Evolutionary conservation across 2,888 invertebrate genomes (phyloP).

Genomic region (Pseudanteris insignis): DNA sequence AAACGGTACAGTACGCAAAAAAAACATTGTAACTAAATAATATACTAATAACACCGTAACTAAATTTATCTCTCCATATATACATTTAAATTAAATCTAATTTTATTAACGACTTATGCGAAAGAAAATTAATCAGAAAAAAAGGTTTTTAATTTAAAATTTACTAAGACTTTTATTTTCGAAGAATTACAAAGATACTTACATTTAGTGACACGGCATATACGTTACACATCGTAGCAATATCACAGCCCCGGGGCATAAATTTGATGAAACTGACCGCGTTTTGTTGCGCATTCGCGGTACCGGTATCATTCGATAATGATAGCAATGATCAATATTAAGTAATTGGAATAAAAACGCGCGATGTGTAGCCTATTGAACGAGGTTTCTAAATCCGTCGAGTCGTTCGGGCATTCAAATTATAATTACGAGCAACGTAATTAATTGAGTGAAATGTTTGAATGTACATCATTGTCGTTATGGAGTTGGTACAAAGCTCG

Average conservation of each 20-base stretch:
- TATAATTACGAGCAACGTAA: slow-evolving; percentile 59
- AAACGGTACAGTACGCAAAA: too few relatives aligned
- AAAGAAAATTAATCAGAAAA: too few relatives aligned
- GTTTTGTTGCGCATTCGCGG: too few relatives aligned
- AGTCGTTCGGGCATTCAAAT: slow-evolving; percentile 51
- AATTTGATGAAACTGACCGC: slow-evolving; percentile 8
- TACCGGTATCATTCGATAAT: slow-evolving; percentile 3
- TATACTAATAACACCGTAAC: too few relatives aligned
- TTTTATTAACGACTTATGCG: too few relatives aligned
- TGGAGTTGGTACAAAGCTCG: slow-evolving; percentile 57
- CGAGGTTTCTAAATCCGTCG: slow-evolving; percentile 46
- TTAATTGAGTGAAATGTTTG: slow-evolving; percentile 60
- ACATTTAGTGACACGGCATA: slow-evolving; percentile 3
- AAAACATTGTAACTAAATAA: too few relatives aligned
- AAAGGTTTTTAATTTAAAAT: too few relatives aligned
- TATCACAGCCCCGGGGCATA: slow-evolving; percentile 5
- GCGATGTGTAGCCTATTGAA: slow-evolving; percentile 5
- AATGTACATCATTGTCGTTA: slow-evolving; percentile 56
- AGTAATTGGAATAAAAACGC: slow-evolving; percentile 7
- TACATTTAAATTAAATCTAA: too few relatives aligned
- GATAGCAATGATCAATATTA: background rate
- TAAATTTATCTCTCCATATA: too few relatives aligned
- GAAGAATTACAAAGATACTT: slow-evolving; percentile 4
- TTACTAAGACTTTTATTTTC: background rate
- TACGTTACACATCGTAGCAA: background rate